Percentiles rank a stretch among this genome's conserved stretches.
Conservation (phyloP, 1,140 invertebrate species). For the Drosophila kepulauana region DNA sequence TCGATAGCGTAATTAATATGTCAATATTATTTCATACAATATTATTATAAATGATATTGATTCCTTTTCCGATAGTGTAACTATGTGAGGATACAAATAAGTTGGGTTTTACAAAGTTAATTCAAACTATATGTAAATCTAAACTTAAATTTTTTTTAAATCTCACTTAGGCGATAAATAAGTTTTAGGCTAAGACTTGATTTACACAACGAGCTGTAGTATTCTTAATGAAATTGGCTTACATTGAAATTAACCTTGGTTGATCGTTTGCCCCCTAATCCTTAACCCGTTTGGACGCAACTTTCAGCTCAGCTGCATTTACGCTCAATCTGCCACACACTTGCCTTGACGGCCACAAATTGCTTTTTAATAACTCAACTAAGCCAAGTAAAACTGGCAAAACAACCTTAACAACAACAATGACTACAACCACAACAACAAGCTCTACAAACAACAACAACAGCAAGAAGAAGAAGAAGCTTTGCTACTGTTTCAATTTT, state of each 20-base stretch:
- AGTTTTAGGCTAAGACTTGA: background rate
- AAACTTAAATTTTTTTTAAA: too few relatives aligned
- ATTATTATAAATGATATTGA: too few relatives aligned
- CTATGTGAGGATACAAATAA: too few relatives aligned
- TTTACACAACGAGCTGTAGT: background rate
- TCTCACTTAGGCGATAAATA: too few relatives aligned
- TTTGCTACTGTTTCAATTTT: slow-evolving; percentile 49
- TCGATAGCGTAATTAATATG: too few relatives aligned
- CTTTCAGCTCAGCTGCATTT: slow-evolving; percentile 64
- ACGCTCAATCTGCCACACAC: slow-evolving; percentile 74
- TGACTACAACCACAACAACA: slow-evolving; percentile 58
- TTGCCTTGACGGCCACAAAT: slow-evolving; percentile 73
- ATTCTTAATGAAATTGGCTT: slow-evolving; percentile 10
- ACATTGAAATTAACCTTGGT: slow-evolving; percentile 39
- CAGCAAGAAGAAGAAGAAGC: slow-evolving; percentile 11
- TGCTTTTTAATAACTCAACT: slow-evolving; percentile 82
- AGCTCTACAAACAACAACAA: slow-evolving; percentile 48
- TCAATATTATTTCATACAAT: too few relatives aligned
- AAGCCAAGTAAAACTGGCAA: slow-evolving; percentile 68
- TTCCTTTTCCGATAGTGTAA: too few relatives aligned
- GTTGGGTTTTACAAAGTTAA: too few relatives aligned
- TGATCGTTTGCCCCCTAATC: slow-evolving; percentile 50
- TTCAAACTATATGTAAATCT: too few relatives aligned
- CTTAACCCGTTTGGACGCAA: slow-evolving; percentile 50
- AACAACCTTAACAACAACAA: slow-evolving; percentile 42